Evolutionary conservation across 2,113 vertebrate species (phyloP).

Genomic region (Ctenodactylus gundi): DNA sequence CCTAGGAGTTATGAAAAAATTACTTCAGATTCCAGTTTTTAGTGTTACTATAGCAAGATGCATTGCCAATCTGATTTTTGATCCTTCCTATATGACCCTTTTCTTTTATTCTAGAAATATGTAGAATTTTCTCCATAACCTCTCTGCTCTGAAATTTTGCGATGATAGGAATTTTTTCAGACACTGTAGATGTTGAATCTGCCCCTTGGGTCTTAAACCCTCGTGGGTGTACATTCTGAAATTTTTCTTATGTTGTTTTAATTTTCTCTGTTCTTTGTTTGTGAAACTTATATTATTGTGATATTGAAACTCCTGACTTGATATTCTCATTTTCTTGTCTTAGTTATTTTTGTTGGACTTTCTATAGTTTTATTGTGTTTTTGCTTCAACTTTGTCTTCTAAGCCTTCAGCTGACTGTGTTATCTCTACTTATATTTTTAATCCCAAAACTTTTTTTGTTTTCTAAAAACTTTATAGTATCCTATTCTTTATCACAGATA

Average conservation of each 20-base stretch:
- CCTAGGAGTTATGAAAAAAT: not conserved
- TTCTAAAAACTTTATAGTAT: not conserved
- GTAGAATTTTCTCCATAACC: not conserved
- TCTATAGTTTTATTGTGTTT: not conserved
- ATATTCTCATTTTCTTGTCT: not conserved
- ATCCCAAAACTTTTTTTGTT: not conserved
- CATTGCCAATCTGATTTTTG: not conserved
- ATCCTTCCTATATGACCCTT: not conserved
- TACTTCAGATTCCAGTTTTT: not conserved
- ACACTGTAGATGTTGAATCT: not conserved
- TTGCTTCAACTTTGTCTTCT: not conserved
- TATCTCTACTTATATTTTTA: not conserved
- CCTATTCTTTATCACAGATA: not conserved
- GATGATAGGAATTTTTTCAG: not conserved
- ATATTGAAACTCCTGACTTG: not conserved
- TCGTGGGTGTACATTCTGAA: not conserved
- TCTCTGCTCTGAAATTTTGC: not conserved
- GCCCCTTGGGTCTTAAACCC: not conserved
- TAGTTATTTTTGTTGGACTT: not conserved
- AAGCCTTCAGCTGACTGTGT: not conserved
- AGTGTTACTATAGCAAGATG: not conserved
- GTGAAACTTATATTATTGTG: not conserved
- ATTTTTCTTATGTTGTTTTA: not conserved
- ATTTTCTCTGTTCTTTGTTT: not conserved
- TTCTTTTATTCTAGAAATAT: not conserved